Percentiles rank a stretch among this genome's conserved stretches.
These are phyloP conservation scores for Tragulus kanchil DNA, from an alignment of 2,113 vertebrate genomes.

Conservation along the genomic window DNA sequence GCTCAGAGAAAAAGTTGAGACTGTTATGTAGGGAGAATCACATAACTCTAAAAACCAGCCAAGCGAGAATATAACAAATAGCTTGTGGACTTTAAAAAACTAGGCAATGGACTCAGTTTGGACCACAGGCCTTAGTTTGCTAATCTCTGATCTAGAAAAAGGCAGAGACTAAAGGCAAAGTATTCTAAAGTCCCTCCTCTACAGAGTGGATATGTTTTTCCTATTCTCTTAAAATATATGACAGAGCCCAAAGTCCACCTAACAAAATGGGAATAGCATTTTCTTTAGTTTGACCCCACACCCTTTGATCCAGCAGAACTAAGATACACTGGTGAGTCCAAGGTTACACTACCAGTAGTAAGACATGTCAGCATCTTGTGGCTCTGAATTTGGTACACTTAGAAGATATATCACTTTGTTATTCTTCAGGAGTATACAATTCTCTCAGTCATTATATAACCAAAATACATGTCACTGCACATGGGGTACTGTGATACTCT, in stretches of 20 bases:
- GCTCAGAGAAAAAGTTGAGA: background rate
- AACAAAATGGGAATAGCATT: conserved; percentile 66
- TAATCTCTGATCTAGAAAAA: conserved; percentile 47
- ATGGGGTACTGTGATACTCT: background rate
- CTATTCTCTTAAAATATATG: conserved; percentile 39
- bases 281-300: conserved; percentile 58
- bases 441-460: background rate
- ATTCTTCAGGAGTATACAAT: background rate
- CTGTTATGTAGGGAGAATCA: background rate
- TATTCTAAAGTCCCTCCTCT: background rate
- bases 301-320: conserved; percentile 29
- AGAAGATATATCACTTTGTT: background rate
- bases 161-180: conserved; percentile 27
- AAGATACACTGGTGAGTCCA: background rate
- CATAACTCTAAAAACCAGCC: background rate
- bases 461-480: background rate
- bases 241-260: conserved; percentile 45
- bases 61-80: conserved; percentile 24
- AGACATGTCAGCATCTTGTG: background rate
- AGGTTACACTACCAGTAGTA: background rate
- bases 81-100: background rate
- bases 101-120: background rate
- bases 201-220: conserved; percentile 61
- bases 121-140: background rate
- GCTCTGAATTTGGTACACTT: too few species aligned